Evolutionary conservation across 64 coral and sea anemone genomes (phyloP).

Genomic region (Pocillopora damicornis): DNA sequence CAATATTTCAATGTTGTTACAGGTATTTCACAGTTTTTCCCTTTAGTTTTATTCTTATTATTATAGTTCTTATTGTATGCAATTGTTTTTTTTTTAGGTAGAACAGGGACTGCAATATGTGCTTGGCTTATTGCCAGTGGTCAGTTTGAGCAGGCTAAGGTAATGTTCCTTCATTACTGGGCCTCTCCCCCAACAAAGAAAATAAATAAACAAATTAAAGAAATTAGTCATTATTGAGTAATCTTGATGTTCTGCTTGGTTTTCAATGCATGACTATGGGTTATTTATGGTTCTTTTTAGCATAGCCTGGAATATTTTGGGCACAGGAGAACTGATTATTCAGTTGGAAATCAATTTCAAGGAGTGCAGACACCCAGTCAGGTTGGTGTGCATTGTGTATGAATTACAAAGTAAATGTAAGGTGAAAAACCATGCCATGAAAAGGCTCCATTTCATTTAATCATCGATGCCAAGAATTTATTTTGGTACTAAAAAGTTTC

Average conservation of each 20-base stretch:
- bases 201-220: background rate
- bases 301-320: slow-evolving; percentile 98
- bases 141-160: slow-evolving; percentile 82
- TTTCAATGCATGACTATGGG: background rate
- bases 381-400: slow-evolving; percentile 26
- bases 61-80: too few relatives aligned
- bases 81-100: slow-evolving; percentile 48
- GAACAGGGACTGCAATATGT: slow-evolving; percentile 95
- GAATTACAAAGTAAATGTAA: background rate
- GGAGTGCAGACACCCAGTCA: slow-evolving; percentile 97
- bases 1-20: too few relatives aligned
- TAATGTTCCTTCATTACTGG: background rate
- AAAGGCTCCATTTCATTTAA: too few relatives aligned
- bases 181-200: too few relatives aligned
- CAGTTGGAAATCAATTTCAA: slow-evolving; percentile 82
- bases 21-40: too few relatives aligned
- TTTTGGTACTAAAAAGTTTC: too few relatives aligned
- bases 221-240: too few relatives aligned
- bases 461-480: too few relatives aligned
- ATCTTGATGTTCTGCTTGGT: too few relatives aligned
- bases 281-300: slow-evolving; percentile 17
- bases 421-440: too few relatives aligned
- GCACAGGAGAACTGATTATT: slow-evolving; percentile 88
- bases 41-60: too few relatives aligned
- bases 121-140: slow-evolving; percentile 92